Evolutionary conservation across 2,888 invertebrate species (phyloP).

Genomic region (Synergus itoensis): DNA sequence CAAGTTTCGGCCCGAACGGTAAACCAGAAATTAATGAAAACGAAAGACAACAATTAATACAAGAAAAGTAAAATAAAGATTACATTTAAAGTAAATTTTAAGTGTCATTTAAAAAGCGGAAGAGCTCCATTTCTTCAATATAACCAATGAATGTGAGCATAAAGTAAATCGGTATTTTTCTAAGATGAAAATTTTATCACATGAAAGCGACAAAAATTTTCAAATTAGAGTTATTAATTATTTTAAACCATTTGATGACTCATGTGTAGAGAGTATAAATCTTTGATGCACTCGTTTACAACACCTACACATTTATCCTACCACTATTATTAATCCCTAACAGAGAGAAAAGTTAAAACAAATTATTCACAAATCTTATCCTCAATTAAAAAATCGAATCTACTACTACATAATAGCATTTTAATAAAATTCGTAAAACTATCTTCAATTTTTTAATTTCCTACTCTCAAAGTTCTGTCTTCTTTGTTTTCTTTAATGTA

Average conservation of each 20-base stretch:
- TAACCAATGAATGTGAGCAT: constrained; percentile 1
- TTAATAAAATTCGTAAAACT: neutral
- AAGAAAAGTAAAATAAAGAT: constrained; percentile 63
- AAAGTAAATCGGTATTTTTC: neutral
- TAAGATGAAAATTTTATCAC: constrained; percentile 15
- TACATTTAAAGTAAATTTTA: constrained; percentile 26
- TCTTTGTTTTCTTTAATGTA: neutral
- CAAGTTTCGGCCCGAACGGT: constrained; percentile 73
- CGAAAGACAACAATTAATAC: constrained; percentile 76
- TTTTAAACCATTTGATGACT: constrained; percentile 11
- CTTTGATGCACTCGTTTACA: no score
- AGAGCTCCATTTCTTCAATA: constrained; percentile 25
- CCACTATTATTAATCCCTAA: neutral
- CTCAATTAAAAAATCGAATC: neutral
- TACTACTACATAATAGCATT: neutral
- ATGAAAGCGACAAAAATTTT: neutral
- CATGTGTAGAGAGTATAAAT: neutral
- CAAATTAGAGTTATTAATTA: neutral
- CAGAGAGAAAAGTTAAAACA: neutral
- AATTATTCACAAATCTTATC: neutral
- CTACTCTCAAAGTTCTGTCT: neutral
- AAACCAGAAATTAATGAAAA: constrained; percentile 78
- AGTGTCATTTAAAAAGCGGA: neutral
- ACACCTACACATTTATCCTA: neutral
- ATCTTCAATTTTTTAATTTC: neutral